Conservation (phyloP, 2,888 invertebrate species). For the Aphidius colemani region DNA sequence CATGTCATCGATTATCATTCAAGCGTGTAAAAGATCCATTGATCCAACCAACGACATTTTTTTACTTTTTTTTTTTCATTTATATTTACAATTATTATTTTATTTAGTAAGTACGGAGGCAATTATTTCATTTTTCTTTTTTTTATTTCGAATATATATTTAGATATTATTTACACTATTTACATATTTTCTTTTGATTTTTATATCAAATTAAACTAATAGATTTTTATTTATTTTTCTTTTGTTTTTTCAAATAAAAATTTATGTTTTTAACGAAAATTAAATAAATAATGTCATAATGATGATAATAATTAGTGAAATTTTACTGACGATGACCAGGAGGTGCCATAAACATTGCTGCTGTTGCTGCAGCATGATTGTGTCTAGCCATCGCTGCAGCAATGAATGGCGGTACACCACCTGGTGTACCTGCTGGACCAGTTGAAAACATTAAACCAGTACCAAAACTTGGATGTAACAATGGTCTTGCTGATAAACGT, state of each 20-base stretch:
- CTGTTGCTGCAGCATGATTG: slow-evolving; percentile 63
- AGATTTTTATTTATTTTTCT: neutral
- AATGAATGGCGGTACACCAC: slow-evolving; percentile 67
- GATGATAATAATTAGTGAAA: neutral
- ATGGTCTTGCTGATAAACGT: slow-evolving; percentile 79
- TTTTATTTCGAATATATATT: neutral
- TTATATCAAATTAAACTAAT: slow-evolving; percentile 4
- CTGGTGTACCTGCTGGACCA: slow-evolving; percentile 64
- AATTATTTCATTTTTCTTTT: too few species aligned
- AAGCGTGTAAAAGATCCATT: slow-evolving; percentile 13
- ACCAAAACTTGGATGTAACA: slow-evolving; percentile 76
- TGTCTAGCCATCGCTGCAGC: slow-evolving; percentile 65
- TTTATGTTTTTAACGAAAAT: too few species aligned
- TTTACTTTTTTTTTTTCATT: slow-evolving; percentile 15
- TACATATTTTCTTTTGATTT: slow-evolving; percentile 10
- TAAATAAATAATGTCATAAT: too few species aligned
- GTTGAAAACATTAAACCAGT: slow-evolving; percentile 63
- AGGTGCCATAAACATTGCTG: slow-evolving; percentile 59
- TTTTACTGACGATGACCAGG: slow-evolving; percentile 53
- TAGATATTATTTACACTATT: slow-evolving; percentile 24
- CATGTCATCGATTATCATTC: slow-evolving; percentile 13
- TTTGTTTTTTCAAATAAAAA: slow-evolving; percentile 1
- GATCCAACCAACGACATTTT: slow-evolving; percentile 15
- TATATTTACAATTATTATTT: slow-evolving; percentile 7
- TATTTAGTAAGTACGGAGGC: neutral